Percentiles rank a stretch among this genome's conserved stretches.
Conservation (phyloP, 2,797 vertebrate genomes). For the Amniataba percoides region DNA sequence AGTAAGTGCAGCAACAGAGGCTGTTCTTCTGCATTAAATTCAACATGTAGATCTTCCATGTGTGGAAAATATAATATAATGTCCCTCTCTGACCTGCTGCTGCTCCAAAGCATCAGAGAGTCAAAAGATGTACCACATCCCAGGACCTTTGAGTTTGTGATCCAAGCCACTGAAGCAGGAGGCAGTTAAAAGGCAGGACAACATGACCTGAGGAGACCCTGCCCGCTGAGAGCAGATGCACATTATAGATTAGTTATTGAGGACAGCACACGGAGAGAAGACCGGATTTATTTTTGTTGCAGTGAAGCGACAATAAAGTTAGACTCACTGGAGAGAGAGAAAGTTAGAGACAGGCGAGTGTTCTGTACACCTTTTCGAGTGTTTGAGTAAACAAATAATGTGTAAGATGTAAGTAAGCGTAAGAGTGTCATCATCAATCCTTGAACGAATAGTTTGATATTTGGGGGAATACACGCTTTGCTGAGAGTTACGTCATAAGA, state of each 20-base stretch:
- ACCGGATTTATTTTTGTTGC: neutral
- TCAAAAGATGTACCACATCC: neutral
- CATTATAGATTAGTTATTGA: conserved; percentile 8
- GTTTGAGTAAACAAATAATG: too few species aligned
- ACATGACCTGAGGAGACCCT: conserved; percentile 20
- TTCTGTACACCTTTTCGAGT: neutral
- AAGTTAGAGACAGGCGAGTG: conserved; percentile 1
- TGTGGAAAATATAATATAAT: neutral
- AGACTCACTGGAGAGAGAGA: conserved; percentile 22
- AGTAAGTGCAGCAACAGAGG: neutral
- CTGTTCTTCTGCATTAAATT: neutral
- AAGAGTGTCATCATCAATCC: neutral
- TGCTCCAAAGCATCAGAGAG: neutral
- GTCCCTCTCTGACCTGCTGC: neutral
- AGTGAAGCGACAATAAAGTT: conserved; percentile 5
- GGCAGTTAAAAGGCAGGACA: neutral
- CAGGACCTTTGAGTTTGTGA: neutral
- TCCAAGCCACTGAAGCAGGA: neutral
- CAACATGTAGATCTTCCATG: neutral
- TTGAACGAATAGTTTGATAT: conserved; percentile 1
- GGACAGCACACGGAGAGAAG: neutral
- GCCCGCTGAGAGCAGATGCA: neutral
- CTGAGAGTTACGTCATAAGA: too few species aligned
- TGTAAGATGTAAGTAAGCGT: too few species aligned
- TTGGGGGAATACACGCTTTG: neutral